Evolutionary conservation across 2,888 invertebrate species (phyloP), one percentile per base, ranked within the genome.

Genomic region (Diogma glabrata): DNA sequence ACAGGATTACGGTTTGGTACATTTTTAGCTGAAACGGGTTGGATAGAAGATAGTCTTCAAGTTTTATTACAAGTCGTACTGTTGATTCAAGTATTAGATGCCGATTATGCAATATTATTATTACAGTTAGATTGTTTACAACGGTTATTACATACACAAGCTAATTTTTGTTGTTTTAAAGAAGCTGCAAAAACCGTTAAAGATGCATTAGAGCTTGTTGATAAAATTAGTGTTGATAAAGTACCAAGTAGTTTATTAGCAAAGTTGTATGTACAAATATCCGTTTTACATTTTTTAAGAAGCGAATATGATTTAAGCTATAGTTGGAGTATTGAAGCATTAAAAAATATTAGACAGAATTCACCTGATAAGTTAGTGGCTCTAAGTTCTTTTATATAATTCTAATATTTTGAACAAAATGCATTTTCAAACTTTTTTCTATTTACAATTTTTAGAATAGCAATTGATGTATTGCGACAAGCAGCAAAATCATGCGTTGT

Each of bases 401-500:
- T 40, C 8, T n/a, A n/a, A 3, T 38, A 38, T 38, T 40, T 28
- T 10, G 10, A 28, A 28, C 4, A 28, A 28, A 28, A 36, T 36
- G 6, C 19, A 43, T 43, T 38, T 38, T n/a, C n/a, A 38, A 17
- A 4, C 2, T 7, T 36, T 14, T 36, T 9, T 16, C 6, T 36
- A n/a, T 36, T 20, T 40, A 19, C n/a, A 19, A 8, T 22, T 43
- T 43, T n/a, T 43, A 82, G 83, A 65, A 76, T 84, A 54, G 76
- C 79, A 28, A 78, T 93, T 50, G 90, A 93, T 67, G 87, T 90
- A 50, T 71, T 92, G 33, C 78, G 92, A 47, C 87, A 89, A 64
- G 86, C 89, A 60, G 85, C 89, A 54, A 92, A 90, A 67, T 83
- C 89, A 16, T 92, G 92, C 72, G 89, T 92, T 40, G 83, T 91